Percentiles rank a stretch among this genome's conserved stretches.
Evolutionary conservation across 1,140 invertebrate genomes (phyloP).

Genomic region (Papilio helenus): DNA sequence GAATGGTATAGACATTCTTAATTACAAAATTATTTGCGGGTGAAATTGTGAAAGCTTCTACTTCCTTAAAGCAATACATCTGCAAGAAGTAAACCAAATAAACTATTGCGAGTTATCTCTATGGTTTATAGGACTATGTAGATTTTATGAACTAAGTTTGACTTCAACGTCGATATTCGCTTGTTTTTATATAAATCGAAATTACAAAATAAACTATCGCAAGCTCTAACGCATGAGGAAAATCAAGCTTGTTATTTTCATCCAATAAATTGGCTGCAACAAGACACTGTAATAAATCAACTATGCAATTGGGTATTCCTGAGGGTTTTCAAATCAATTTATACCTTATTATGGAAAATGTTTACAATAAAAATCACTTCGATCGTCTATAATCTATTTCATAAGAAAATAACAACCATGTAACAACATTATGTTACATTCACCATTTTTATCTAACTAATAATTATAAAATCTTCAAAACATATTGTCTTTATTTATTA

Average conservation of each 20-base stretch:
- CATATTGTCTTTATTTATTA: too few relatives aligned
- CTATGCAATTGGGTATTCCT: constrained; percentile 10
- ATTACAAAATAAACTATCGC: background rate
- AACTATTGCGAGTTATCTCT: background rate
- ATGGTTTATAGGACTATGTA: background rate
- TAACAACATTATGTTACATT: too few relatives aligned
- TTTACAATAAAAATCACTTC: background rate
- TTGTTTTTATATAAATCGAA: background rate
- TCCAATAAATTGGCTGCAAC: constrained; percentile 24
- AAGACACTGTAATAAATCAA: constrained; percentile 21
- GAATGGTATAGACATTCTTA: too few relatives aligned
- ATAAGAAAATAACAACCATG: too few relatives aligned
- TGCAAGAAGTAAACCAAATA: background rate
- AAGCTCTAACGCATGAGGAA: background rate
- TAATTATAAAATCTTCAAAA: too few relatives aligned
- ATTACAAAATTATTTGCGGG: too few relatives aligned
- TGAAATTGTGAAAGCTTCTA: too few relatives aligned
- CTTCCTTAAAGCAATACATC: too few relatives aligned
- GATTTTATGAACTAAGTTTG: background rate
- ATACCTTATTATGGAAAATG: background rate
- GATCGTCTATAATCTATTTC: background rate
- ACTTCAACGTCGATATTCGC: background rate
- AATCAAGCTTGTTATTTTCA: constrained; percentile 19
- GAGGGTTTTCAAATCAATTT: background rate
- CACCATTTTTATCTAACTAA: too few relatives aligned